Evolutionary conservation across 2,113 vertebrate species (phyloP).

Genomic region (Tonatia bakeri): DNA sequence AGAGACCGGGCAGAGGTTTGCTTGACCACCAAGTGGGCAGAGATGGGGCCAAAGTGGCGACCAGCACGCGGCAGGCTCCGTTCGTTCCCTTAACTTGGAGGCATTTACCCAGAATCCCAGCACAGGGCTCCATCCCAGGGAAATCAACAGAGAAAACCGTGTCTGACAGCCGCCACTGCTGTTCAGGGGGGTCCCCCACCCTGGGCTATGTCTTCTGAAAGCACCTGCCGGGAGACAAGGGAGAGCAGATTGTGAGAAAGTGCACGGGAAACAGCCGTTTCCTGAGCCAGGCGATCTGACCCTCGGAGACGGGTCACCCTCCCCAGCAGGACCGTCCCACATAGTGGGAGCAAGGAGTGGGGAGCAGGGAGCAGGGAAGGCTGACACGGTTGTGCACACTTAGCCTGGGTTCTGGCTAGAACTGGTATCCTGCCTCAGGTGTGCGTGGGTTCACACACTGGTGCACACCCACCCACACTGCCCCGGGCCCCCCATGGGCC

Average conservation of each 20-base stretch:
- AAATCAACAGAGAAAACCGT: constrained; percentile 58
- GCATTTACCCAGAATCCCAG: constrained; percentile 13
- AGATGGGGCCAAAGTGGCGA: neutral
- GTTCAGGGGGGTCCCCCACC: neutral
- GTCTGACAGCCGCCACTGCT: neutral
- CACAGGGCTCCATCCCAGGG: neutral
- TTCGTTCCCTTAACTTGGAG: no score
- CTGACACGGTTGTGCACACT: no score
- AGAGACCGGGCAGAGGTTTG: neutral
- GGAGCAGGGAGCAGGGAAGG: no score
- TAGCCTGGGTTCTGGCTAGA: neutral
- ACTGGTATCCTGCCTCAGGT: neutral
- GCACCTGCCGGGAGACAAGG: constrained; percentile 57
- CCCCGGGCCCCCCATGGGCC: no score
- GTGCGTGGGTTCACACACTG: no score
- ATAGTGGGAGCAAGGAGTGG: no score
- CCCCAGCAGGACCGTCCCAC: neutral
- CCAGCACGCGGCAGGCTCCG: neutral
- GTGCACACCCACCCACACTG: no score
- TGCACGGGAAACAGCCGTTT: constrained; percentile 52
- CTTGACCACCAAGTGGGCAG: neutral
- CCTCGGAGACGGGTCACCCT: constrained; percentile 52
- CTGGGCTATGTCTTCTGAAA: constrained; percentile 2
- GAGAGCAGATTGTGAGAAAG: constrained; percentile 69
- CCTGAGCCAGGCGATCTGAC: constrained; percentile 60